These are phyloP conservation scores for Corvus cornix DNA, from an alignment of 2,113 vertebrate species.

Conservation along the genomic window DNA sequence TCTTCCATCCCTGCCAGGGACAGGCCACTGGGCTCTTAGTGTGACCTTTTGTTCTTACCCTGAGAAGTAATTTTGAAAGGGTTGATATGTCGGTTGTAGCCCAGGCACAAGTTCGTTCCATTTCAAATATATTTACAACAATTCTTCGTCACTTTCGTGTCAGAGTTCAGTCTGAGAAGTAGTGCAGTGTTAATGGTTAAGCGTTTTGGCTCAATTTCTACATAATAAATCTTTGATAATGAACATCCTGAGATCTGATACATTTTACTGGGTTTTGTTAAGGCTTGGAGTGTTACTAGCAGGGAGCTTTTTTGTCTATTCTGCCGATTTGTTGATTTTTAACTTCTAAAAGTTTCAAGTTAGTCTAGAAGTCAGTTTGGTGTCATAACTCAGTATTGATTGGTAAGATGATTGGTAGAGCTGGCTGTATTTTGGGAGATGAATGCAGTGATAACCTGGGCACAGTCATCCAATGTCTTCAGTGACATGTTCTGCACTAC, in stretches of 20 bases:
- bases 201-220: background rate
- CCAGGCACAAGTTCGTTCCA: background rate
- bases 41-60: background rate
- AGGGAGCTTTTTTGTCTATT: background rate
- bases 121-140: background rate
- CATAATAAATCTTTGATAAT: background rate
- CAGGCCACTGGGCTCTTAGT: background rate
- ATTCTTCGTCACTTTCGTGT: background rate
- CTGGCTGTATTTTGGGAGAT: background rate
- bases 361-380: background rate
- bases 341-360: background rate
- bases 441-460: background rate
- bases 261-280: background rate
- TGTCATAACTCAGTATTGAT: background rate
- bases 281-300: background rate
- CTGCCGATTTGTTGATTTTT: background rate
- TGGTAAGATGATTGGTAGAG: background rate
- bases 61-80: background rate
- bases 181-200: background rate
- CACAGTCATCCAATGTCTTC: fast-evolving
- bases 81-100: background rate
- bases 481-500: background rate
- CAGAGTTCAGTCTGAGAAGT: background rate
- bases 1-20: background rate
- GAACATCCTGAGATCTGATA: background rate